Evolutionary conservation across 2,888 invertebrate genomes (phyloP), one percentile per base, ranked within the genome.

Genomic region (Dimorphilus gyrociliatus): DNA sequence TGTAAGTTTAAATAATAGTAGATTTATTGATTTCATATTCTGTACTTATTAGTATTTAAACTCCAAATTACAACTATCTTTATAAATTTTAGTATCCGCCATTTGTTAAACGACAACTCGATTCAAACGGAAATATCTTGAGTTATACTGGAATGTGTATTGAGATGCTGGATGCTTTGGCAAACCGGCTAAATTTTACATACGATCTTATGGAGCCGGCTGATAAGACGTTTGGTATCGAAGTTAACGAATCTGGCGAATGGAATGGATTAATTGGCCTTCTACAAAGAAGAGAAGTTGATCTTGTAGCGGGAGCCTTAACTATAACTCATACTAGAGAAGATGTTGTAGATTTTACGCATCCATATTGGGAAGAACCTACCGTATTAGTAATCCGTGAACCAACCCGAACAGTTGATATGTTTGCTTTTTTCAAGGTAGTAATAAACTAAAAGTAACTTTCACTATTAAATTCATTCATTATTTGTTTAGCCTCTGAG

Each of bases 251-350:
- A 19, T 19, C n/a, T 5, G 26, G 23, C 13, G 2, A 6, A 2
- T 34, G 34, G 34, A 30, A 30, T 12, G 34, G 34, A 8, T 23
- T 34, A 30, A 30, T 34, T 24, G 34, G 34, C 12, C 14, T 8
- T 7, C 23, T 34, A 7, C 15, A 18, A 1, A 19, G 34, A 15
- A 25, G 16, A 23, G 29, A 29, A 13, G 29, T 16, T 7, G 29
- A 29, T 15, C 14, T 29, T 7, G 29, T 23, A 8, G 29, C 29
- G 4, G 18, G 21, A 7, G 29, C 10, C 6, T 6, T 29, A 14
- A 29, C 29, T 23, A 29, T 29, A 15, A 29, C 14, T 23, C 19
- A 10, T 12, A 16, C 19, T 1, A 10, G 29, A 10, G 23, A 6
- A 16, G 15, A 13, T 2, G 29, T 23, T 15, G 21, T 29, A 19